A percentile compares a stretch with the other conserved stretches of the same genome.
These are phyloP conservation scores for Peromyscus californicus DNA, from an alignment of 2,113 vertebrate genomes.

Conservation along the genomic window DNA sequence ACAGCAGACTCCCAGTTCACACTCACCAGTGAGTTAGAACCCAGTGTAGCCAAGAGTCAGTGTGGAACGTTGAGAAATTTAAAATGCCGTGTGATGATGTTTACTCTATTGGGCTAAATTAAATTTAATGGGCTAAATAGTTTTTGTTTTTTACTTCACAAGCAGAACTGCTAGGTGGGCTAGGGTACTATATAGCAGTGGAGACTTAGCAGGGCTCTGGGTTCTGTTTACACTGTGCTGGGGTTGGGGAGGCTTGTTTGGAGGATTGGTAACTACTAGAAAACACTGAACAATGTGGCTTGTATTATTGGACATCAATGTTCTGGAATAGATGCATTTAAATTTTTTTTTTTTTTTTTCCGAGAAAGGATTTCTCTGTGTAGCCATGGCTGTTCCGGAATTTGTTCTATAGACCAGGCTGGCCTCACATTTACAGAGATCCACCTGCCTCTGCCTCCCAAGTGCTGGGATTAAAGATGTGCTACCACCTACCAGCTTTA, in stretches of 20 bases:
- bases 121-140: not conserved
- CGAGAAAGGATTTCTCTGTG: not conserved
- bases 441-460: not conserved
- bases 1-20: not conserved
- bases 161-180: not conserved
- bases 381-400: not conserved
- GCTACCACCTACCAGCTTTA: not conserved
- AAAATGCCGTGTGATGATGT: slow-evolving; percentile 22
- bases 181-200: not conserved
- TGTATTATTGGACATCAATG: not conserved
- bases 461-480: not conserved
- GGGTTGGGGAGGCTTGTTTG: not conserved
- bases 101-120: not conserved
- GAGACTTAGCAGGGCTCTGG: not conserved
- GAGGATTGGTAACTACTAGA: not conserved
- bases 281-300: not conserved
- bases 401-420: not conserved
- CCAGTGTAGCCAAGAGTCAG: not conserved
- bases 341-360: not conserved
- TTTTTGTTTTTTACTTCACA: not conserved
- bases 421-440: not conserved
- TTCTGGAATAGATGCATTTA: slow-evolving; percentile 46
- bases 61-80: slow-evolving; percentile 13
- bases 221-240: not conserved
- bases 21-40: not conserved